Conservation (phyloP, 2,113 vertebrate species). For the Gracilinanus agilis region DNA sequence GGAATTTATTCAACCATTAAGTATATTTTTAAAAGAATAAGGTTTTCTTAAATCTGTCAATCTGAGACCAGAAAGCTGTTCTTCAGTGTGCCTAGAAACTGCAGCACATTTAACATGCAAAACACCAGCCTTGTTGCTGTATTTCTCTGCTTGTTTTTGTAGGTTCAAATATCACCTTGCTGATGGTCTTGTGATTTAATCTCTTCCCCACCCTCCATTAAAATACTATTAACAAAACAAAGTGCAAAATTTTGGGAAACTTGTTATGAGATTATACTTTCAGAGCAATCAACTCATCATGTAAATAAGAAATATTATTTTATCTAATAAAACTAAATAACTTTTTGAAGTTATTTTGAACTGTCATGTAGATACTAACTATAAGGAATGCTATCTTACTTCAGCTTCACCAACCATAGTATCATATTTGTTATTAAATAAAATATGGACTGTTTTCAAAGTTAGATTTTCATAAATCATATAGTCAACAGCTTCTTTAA, state of each 20-base stretch:
- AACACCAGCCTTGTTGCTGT: slow-evolving; percentile 57
- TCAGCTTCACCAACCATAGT: slow-evolving; percentile 67
- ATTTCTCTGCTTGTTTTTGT: slow-evolving; percentile 57
- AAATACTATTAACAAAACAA: slow-evolving; percentile 23
- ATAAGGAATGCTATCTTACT: slow-evolving; percentile 62
- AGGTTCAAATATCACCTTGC: slow-evolving; percentile 59
- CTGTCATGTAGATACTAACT: slow-evolving; percentile 39
- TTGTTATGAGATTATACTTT: slow-evolving; percentile 46
- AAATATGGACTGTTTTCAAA: slow-evolving; percentile 63
- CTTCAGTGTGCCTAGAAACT: slow-evolving; percentile 79
- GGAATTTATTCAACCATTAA: slow-evolving; percentile 77
- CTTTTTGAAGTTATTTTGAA: slow-evolving; percentile 26
- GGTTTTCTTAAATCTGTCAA: slow-evolving; percentile 63
- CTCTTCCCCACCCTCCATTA: neutral
- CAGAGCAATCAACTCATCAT: slow-evolving; percentile 18
- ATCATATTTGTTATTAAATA: slow-evolving; percentile 68
- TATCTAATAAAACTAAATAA: neutral
- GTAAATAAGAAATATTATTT: slow-evolving; percentile 37
- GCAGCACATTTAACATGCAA: slow-evolving; percentile 60
- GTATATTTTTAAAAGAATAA: slow-evolving; percentile 57
- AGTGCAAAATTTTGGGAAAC: slow-evolving; percentile 47
- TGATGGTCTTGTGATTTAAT: slow-evolving; percentile 62
- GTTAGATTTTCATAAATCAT: slow-evolving; percentile 61
- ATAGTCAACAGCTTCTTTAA: slow-evolving; percentile 59
- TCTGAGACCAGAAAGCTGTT: slow-evolving; percentile 53